phyloP scores from a whole-genome alignment of 1,140 invertebrate genomes.

The Drosophila pseudoobscura region DNA sequence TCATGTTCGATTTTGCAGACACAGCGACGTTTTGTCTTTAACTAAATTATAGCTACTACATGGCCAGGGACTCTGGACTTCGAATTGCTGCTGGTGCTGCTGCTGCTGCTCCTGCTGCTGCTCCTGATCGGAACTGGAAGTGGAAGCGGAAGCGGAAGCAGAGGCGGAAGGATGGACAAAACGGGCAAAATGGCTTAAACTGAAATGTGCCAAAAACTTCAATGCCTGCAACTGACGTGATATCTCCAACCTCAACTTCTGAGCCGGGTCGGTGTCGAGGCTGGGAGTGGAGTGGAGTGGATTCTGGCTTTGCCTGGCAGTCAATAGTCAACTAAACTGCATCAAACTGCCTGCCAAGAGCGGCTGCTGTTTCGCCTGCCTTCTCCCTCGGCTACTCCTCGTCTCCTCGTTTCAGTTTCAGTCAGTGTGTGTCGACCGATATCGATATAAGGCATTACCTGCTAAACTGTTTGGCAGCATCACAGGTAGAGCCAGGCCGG shows the following conservation, averaged over 20 bases:
- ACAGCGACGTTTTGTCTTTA: constrained; percentile 75
- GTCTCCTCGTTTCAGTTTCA: constrained; percentile 21
- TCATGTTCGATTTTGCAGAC: constrained; percentile 78
- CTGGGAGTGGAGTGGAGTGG: constrained; percentile 18
- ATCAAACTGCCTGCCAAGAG: constrained; percentile 72
- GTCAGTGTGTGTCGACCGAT: constrained; percentile 29
- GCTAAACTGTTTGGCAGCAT: constrained; percentile 81
- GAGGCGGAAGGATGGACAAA: constrained; percentile 23
- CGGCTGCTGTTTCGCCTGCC: constrained; percentile 24
- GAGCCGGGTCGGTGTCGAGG: constrained; percentile 17
- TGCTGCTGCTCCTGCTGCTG: constrained; percentile 11
- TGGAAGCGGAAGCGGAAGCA: constrained; percentile 22
- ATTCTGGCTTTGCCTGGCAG: constrained; percentile 57
- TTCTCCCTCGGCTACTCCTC: not conserved
- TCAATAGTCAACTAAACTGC: constrained; percentile 79
- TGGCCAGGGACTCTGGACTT: constrained; percentile 34
- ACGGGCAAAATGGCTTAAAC: constrained; percentile 26
- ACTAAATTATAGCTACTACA: constrained; percentile 76
- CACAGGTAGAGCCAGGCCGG: constrained; percentile 30
- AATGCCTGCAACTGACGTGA: constrained; percentile 70
- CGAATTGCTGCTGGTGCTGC: constrained; percentile 14
- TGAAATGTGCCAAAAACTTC: constrained; percentile 74
- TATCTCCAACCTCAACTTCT: constrained; percentile 56
- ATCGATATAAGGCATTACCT: constrained; percentile 82
- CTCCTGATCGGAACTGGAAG: constrained; percentile 3